Evolutionary conservation across 2,797 vertebrate genomes (phyloP), one percentile per base, ranked within the genome.

Genomic region (Synanceia verrucosa): DNA sequence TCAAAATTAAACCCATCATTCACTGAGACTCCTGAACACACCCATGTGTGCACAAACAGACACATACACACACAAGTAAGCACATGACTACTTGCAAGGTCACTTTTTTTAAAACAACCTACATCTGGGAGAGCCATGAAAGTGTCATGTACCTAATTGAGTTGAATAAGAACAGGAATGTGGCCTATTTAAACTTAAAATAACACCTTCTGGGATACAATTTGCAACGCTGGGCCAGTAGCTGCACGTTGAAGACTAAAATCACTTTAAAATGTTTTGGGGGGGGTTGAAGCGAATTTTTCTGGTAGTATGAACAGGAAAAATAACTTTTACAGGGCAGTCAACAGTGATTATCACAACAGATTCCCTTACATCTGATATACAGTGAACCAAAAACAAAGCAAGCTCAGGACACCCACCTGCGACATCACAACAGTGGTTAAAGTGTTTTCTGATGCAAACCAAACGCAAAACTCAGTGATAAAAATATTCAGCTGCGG

Each of bases 1-100:
- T 76, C 61, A 76, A 83, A 86, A 90, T 91, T 78, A 89, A 88
- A 88, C 43, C 70, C 65, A 89, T 92, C 74, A 86, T 81, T 91
- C 86, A 91, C 79, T 3, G 10, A 60, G 86, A 78, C 61, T 65
- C 61, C 55, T 78, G 66, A 76, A 79, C 76, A 72, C 58, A 58
- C 46, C 33, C 62, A 58, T 63, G 37, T 3, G n/a, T 44, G 57
- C 53, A 50, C 44, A 44, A 34, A 28, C 33, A 56, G 18, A 28
- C 52, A 68, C 55, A 48, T 10, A 26, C 8, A 44, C 16, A 61
- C 39, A 31, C 46, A 36, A 44, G 26, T 57, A 39, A 34, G 70
- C 59, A 52, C 6, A 18, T 44, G 9, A 28, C 39, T 39, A 13
- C 43, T 44, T 61, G 24, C n/a, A 56, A 50, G 77, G 65, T 66